These are phyloP conservation scores for Acipenser transmontanus DNA, from an alignment of 2,797 vertebrate genomes.

Conservation along the genomic window DNA sequence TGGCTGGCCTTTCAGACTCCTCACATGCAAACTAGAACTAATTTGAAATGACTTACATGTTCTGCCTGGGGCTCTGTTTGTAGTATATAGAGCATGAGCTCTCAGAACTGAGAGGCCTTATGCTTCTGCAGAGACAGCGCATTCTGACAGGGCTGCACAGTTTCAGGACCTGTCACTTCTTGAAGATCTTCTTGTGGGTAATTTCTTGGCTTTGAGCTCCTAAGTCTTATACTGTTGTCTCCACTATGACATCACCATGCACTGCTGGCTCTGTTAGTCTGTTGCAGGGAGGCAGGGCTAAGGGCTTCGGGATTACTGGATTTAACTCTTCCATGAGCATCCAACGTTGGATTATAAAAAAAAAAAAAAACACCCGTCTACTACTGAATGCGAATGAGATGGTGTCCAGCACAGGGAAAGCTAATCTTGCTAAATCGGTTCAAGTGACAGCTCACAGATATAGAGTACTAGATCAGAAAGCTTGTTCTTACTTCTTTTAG, in stretches of 20 bases:
- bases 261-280: slow-evolving; percentile 32
- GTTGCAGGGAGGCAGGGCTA: slow-evolving; percentile 35
- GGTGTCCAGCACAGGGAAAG: too few species aligned
- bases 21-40: neutral
- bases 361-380: too few species aligned
- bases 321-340: neutral
- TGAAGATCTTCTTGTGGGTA: slow-evolving; percentile 20
- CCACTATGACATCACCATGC: slow-evolving; percentile 35
- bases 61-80: slow-evolving; percentile 31
- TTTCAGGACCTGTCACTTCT: slow-evolving; percentile 10
- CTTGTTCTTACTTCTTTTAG: too few species aligned
- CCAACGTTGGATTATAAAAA: too few species aligned
- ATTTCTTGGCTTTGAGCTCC: slow-evolving; percentile 29
- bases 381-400: too few species aligned
- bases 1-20: neutral
- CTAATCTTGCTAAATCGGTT: too few species aligned
- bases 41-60: slow-evolving; percentile 40
- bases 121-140: slow-evolving; percentile 42
- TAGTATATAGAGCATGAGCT: slow-evolving; percentile 42
- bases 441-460: too few species aligned
- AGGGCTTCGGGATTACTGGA: slow-evolving; percentile 26
- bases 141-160: slow-evolving; percentile 29
- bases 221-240: slow-evolving; percentile 33
- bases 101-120: slow-evolving; percentile 42
- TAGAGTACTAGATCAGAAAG: too few species aligned